These are phyloP conservation scores for Slavum lentiscoides DNA, from an alignment of 2,888 invertebrate genomes.

Conservation along the genomic window DNA sequence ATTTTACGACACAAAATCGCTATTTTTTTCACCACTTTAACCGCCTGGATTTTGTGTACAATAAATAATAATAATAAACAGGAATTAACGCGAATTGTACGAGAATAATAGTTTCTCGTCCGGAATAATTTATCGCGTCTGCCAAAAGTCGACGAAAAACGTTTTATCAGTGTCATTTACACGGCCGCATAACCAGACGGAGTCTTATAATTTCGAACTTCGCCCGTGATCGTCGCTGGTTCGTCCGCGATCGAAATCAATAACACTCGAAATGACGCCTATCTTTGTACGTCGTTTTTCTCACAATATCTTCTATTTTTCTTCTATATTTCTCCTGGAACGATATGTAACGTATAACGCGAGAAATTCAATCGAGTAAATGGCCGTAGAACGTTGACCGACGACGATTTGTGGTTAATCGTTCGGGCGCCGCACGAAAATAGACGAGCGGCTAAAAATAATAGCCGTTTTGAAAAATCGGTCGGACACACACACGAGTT, in stretches of 20 bases:
- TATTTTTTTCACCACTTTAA: not conserved
- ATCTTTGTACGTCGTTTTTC: not conserved
- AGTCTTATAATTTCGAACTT: slow-evolving; percentile 16
- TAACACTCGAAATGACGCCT: slow-evolving; percentile 16
- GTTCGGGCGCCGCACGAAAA: not conserved
- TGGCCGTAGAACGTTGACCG: not conserved
- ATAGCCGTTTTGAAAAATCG: slow-evolving; percentile 17
- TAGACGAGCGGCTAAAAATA: not conserved
- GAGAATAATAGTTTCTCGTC: not conserved
- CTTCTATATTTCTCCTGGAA: too few species aligned
- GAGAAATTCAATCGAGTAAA: not conserved
- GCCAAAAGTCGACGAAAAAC: slow-evolving; percentile 27
- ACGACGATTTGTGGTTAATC: not conserved
- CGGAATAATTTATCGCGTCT: slow-evolving; percentile 1
- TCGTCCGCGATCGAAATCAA: not conserved
- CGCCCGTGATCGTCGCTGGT: not conserved
- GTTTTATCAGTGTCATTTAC: slow-evolving; percentile 31
- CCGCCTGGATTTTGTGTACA: too few species aligned
- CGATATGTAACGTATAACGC: too few species aligned
- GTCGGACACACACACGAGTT: too few species aligned
- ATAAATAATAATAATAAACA: slow-evolving; percentile 4
- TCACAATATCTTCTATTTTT: too few species aligned
- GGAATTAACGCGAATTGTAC: not conserved
- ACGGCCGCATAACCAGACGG: not conserved
- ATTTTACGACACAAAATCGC: too few species aligned